Base-by-base conservation (phyloP, 53 echinoderm and acorn worm genomes). In the Echinarachnius parma region DNA sequence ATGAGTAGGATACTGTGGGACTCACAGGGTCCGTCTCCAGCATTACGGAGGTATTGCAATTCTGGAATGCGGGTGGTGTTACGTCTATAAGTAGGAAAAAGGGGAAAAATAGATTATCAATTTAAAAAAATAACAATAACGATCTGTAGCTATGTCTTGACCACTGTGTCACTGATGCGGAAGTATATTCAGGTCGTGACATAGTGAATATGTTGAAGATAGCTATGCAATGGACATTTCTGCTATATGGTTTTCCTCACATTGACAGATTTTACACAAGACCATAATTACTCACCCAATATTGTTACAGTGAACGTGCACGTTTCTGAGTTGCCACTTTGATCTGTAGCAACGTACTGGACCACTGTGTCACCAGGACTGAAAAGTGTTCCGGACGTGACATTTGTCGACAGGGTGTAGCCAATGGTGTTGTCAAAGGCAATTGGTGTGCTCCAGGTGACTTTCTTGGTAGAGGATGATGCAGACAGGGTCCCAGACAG, bases 271-370 rank as follows among this genome's bases (percentile, higher is more conserved):
- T n/a, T n/a, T n/a, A n/a, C n/a, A n/a, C n/a, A n/a, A n/a, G n/a
- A n/a, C n/a, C n/a, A n/a, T n/a, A n/a, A n/a, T n/a, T n/a, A n/a
- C 28, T 54, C 11, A 78, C 79, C 79, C 25, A 9, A 35, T 20
- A 78, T 33, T 18, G 66, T 66, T 29, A 78, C 23, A 44, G 23
- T 37, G 45, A 78, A 78, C 4, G 21, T 16, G 46, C 79, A 78
- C n/a, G 7, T 3, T 27, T 50, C 79, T 20, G 45, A 56, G 28
- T 64, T 64, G 62, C 44, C 34, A 29, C 35, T 25, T 0, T 21
- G 10, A 29, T 78, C 79, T 5, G 13, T 29, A 0, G 79, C 79
- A 0, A 34, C 31, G 58, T 78, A 78, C 42, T 28, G 31, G 15
- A 78, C 79, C 25, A 63, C 28, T 3, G 64, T 64, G 7, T 2